Evolutionary conservation across 2,888 invertebrate genomes (phyloP), one percentile per base, ranked within the genome.

Genomic region (Hypolimnas misippus): DNA sequence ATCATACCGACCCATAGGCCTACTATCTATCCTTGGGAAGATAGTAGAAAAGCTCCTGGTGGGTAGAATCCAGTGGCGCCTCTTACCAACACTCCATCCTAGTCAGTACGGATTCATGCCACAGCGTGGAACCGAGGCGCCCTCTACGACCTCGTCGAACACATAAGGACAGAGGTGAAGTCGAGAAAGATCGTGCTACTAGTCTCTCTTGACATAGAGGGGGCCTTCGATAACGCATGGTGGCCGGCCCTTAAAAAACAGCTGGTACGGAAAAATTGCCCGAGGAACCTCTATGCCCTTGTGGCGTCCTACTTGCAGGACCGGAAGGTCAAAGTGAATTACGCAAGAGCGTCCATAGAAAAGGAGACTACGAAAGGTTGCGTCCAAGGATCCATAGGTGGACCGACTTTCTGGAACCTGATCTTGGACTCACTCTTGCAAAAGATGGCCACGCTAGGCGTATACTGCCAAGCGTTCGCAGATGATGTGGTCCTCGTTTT

Each of bases 1-100:
- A 25, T 63, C 69, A 0, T 70, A 70, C n/a, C 51, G 71, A 40
- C 72, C 71, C 0, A 72, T 74, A 1, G 72, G 73, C 0, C 61
- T 72, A 0, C 57, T 74, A 44, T 63, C 70, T 0, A 62, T 73
- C 0, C 35, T 74, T 0, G 70, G 57, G 7, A 57, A 57, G 8
- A 57, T 70, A 0, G 16, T 65, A 5, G 70, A 69, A 29, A 69
- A 69, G 42, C 42, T 68, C 14, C 19, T 65, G 19, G 51, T 62
- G 5, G 33, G 52, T 1, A 17, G 65, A 7, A 3, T 67, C 12
- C 59, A 53, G 29, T 67, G 46, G 56, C 52, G 40, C 3, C 12
- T 44, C 10, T 12, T 44, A 10, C 44, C 44, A 2, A 19, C 44
- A 1, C 12, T 44, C 2, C 44, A 44, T 16, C 44, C 4, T 3